These are phyloP conservation scores for Menidia menidia DNA, from an alignment of 2,797 vertebrate genomes.

Conservation along the genomic window DNA sequence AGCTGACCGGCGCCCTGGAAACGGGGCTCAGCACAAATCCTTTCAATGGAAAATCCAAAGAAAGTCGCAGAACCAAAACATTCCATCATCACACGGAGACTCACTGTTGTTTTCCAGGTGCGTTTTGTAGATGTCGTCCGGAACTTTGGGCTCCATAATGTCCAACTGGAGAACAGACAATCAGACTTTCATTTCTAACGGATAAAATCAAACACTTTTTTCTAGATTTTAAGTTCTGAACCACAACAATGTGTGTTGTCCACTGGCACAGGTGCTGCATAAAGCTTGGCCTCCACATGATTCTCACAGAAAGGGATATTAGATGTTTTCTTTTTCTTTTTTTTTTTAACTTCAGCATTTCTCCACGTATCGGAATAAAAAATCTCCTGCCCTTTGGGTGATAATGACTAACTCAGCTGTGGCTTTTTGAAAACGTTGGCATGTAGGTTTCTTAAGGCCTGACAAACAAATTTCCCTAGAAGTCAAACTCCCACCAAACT, in stretches of 20 bases:
- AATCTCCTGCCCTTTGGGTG: neutral
- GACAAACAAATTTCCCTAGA: neutral
- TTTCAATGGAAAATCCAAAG: neutral
- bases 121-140: constrained; percentile 99
- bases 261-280: neutral
- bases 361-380: too few species aligned
- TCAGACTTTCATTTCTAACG: neutral
- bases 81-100: constrained; percentile 41
- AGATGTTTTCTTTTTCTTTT: too few species aligned
- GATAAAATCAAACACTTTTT: neutral
- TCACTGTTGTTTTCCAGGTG: constrained; percentile 98
- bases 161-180: constrained; percentile 85
- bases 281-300: too few species aligned
- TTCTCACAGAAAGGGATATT: neutral
- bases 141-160: constrained; percentile 99
- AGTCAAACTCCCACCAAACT: too few species aligned
- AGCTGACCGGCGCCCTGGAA: neutral
- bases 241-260: neutral
- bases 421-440: neutral
- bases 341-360: too few species aligned
- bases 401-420: neutral
- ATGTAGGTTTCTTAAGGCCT: neutral
- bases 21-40: too few species aligned
- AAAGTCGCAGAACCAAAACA: neutral
- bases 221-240: constrained; percentile 1